These are phyloP conservation scores for Prionailurus bengalensis DNA, from an alignment of 2,113 vertebrate species.

Conservation along the genomic window DNA sequence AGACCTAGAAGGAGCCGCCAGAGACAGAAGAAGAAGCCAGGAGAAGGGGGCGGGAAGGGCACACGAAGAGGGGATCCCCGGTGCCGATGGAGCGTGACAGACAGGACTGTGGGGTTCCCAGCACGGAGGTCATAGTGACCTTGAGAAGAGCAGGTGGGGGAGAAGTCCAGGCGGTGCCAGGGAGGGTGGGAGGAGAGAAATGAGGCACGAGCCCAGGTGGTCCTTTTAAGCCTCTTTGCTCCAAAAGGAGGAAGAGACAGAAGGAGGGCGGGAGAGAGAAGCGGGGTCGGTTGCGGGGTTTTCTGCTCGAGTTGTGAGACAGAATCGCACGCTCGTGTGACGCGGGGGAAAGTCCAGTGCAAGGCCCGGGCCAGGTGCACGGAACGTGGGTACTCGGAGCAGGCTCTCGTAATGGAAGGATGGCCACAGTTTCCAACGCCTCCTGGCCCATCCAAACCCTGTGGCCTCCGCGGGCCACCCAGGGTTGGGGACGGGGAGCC, in stretches of 20 bases:
- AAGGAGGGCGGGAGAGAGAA: no score
- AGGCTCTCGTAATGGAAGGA: not conserved
- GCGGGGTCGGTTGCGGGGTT: rapidly evolving
- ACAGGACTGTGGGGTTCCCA: rapidly evolving
- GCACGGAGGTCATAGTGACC: not conserved
- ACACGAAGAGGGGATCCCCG: not conserved
- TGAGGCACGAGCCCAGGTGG: rapidly evolving
- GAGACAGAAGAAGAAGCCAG: not conserved
- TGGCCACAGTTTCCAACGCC: not conserved
- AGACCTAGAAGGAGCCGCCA: not conserved
- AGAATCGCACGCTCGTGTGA: rapidly evolving
- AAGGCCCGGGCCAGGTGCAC: rapidly evolving
- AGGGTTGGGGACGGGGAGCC: not conserved
- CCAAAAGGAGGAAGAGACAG: not conserved
- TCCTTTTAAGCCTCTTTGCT: not conserved
- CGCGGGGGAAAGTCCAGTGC: not conserved
- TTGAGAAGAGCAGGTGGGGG: not conserved
- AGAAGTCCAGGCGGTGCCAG: not conserved
- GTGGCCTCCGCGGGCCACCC: not conserved
- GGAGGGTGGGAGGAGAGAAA: not conserved
- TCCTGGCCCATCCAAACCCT: not conserved
- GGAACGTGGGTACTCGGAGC: not conserved
- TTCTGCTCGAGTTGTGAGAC: not conserved
- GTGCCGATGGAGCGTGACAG: rapidly evolving
- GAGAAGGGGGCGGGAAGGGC: not conserved